Base-by-base conservation (phyloP, 2,888 invertebrate genomes). In the Aelia acuminata region DNA sequence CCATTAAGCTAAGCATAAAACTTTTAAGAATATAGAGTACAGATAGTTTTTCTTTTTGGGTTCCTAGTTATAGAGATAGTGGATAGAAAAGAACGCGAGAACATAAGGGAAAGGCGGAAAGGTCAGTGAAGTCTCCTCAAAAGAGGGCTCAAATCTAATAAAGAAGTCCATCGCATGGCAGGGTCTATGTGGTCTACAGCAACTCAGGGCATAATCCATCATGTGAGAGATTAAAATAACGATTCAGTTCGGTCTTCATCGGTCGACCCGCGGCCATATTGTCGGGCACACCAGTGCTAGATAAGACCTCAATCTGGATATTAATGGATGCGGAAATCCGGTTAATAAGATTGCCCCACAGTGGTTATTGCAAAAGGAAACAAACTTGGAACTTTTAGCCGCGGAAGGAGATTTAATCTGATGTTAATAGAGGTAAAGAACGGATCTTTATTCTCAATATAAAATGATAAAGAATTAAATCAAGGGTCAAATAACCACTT, bases 351-450 rank as follows among this genome's bases (percentile, higher is more conserved):
- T 80, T 80, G 43, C 80, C 43, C 43, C n/a, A n/a, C 43, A 22
- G 80, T n/a, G 80, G 80, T 80, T 80, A 80, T 80, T 80, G 80
- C 80, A 8, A 43, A 80, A 47, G 80, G 43, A 80, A 80, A 47
- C 80, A 43, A 43, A 80, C 80, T 80, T 80, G 80, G 43, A 80
- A 80, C 80, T 47, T 39, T 43, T 80, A 43, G 43, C 80, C 1
- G 13, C 43, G 43, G 22, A 47, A 80, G 13, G n/a, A 43, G 80
- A 43, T 80, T 43, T 43, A 80, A 80, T 43, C 80, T n/a, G 43
- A 80, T 80, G 80, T 80, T 80, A 80, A 80, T 80, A n/a, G 80
- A 47, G 43, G 43, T n/a, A 80, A 80, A 43, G 43, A n/a, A 80
- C n/a, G 43, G 43, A 80, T 13, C 43, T 80, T 80, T 80, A 80